Evolutionary conservation across 2,888 invertebrate genomes (phyloP), one percentile per base, ranked within the genome.

Genomic region (Colletes collaris): DNA sequence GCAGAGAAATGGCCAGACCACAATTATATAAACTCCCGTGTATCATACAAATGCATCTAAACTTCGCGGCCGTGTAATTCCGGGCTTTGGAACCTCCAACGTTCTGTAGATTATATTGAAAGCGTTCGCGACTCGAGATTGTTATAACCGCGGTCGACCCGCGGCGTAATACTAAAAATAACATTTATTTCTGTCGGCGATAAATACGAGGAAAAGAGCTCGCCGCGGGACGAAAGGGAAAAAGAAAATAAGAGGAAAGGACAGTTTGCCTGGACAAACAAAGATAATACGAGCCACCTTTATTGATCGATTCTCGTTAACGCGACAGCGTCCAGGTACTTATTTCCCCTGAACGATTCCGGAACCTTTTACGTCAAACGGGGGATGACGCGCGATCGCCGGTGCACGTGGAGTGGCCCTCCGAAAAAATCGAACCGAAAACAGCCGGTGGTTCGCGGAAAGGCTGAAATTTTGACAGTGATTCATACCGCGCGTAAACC

Each of bases 261-360:
- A 35, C 27, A 35, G 62, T 46, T 27, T 46, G 64, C 56, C 64
- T 79, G 79, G 52, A 55, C 50, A 79, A 79, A 79, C 72, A 79
- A 27, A 79, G 67, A 79, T 79, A 79, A 73, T 50, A 46, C 49
- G 2, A 27, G 11, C 16, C 19, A 37, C 1, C 35, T 8, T 79
- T 73, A 79, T 79, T 35, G 72, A 73, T 79, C 68, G 59, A 11
- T 27, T 59, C 59, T 62, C 46, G 64, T 79, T 67, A 71, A 64
- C 60, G 56, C 27, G 49, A 63, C 37, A 46, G 4, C 11, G 16
- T 3, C 35, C 10, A 13, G n/a, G 11, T 27, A 40, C 27, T 55
- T 79, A 71, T 78, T 60, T 65, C 7, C 62, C 27, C 37, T 63
- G 56, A 27, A 68, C 76, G 27, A 40, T 40, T 37, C 11, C 2